These are phyloP conservation scores for Stictocephala bisonia DNA, from an alignment of 2,888 invertebrate genomes.

Conservation along the genomic window DNA sequence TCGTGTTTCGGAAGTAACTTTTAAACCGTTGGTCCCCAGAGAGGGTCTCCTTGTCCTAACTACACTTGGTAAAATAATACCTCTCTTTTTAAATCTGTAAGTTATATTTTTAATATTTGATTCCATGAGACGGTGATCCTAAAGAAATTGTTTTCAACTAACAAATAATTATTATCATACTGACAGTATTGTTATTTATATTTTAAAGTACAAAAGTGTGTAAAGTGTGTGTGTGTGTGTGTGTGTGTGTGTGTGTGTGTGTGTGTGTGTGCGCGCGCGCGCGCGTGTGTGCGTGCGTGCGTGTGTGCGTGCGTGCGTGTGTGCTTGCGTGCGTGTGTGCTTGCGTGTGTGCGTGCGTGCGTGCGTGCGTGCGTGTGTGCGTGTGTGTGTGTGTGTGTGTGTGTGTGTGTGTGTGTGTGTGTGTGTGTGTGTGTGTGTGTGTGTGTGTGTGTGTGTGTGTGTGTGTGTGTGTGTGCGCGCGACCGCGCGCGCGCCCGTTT, in stretches of 20 bases:
- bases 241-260: slow-evolving; percentile 1
- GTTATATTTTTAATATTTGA: no score
- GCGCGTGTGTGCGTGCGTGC: neutral
- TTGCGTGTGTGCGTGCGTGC: neutral
- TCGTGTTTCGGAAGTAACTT: no score
- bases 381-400: slow-evolving; percentile 9
- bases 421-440: slow-evolving; percentile 13
- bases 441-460: slow-evolving; percentile 9
- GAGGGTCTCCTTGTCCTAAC: no score
- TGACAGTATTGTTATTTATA: neutral
- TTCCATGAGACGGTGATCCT: no score
- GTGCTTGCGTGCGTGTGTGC: no score
- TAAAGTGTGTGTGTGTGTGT: neutral
- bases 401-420: slow-evolving; percentile 13
- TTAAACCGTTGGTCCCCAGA: no score
- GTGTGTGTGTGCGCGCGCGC: neutral
- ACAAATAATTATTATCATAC: neutral
- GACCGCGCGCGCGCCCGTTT: neutral
- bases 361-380: slow-evolving; percentile 1
- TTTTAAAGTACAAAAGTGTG: neutral
- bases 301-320: neutral
- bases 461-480: slow-evolving; percentile 4
- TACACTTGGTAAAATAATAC: no score
- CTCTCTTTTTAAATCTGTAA: no score
- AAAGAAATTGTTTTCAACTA: no score